Percentiles rank a stretch among this genome's conserved stretches.
These are phyloP conservation scores for Artemia sinica DNA, from an alignment of 2,888 invertebrate genomes.

Conservation along the genomic window DNA sequence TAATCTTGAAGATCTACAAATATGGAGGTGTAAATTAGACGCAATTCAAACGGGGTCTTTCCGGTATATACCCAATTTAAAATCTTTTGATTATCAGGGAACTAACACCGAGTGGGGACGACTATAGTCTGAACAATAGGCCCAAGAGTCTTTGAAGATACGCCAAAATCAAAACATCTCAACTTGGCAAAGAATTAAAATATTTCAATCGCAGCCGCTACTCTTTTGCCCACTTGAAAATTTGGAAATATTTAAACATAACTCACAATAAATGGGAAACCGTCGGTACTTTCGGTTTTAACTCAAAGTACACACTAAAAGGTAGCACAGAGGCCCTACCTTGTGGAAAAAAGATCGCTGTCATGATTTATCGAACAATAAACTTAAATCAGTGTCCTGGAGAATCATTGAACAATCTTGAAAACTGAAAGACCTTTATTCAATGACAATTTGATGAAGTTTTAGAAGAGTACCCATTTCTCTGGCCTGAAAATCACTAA, in stretches of 20 bases:
- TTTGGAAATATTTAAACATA: not conserved
- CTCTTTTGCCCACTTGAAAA: not conserved
- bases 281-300: not conserved
- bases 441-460: not conserved
- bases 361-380: constrained; percentile 1
- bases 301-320: not conserved
- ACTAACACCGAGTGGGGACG: not conserved
- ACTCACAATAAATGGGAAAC: not conserved
- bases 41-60: not conserved
- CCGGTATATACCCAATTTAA: not conserved
- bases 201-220: not conserved
- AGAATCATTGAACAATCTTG: not conserved
- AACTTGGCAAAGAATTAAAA: not conserved
- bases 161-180: not conserved
- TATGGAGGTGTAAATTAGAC: not conserved
- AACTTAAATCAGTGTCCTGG: not conserved
- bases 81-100: not conserved
- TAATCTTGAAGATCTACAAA: not conserved
- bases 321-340: not conserved
- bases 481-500: constrained; percentile 49
- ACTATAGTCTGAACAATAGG: not conserved
- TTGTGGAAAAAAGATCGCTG: not conserved
- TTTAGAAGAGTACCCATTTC: not conserved
- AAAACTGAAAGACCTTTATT: not conserved
- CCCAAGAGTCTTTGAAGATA: not conserved